Conservation (phyloP, 1,140 invertebrate species). For the Agrypnia vestita region DNA sequence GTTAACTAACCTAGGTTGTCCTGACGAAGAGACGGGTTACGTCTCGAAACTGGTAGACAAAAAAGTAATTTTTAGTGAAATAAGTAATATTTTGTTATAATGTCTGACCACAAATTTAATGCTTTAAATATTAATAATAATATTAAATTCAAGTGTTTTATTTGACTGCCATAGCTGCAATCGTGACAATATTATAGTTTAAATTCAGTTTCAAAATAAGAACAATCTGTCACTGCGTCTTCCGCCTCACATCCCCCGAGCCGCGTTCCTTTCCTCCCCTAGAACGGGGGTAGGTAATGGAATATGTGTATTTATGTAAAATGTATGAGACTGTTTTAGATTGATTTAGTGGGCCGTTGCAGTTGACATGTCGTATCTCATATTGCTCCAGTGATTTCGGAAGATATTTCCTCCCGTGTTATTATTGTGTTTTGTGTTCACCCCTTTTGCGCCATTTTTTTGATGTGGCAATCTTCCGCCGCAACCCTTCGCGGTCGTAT, state of each 20-base stretch:
- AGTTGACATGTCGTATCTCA: slow-evolving; percentile 53
- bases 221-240: not conserved
- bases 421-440: slow-evolving; percentile 30
- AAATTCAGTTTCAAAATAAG: not conserved
- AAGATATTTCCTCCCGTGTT: slow-evolving; percentile 14
- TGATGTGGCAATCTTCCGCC: not conserved
- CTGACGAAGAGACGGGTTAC: too few relatives aligned
- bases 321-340: slow-evolving; percentile 55
- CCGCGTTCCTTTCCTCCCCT: not conserved
- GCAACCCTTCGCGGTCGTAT: slow-evolving; percentile 13
- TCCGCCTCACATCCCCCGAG: not conserved
- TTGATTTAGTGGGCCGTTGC: slow-evolving; percentile 58
- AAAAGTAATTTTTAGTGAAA: too few relatives aligned
- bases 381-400: slow-evolving; percentile 23
- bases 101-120: too few relatives aligned
- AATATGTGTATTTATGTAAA: slow-evolving; percentile 56
- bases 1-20: too few relatives aligned
- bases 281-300: slow-evolving; percentile 28
- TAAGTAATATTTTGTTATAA: too few relatives aligned
- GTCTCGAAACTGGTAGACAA: too few relatives aligned
- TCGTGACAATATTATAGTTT: too few relatives aligned
- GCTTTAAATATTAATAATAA: too few relatives aligned
- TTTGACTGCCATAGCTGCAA: too few relatives aligned
- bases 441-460: slow-evolving; percentile 14
- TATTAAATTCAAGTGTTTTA: too few relatives aligned